Percentiles rank a stretch among this genome's conserved stretches.
These are phyloP conservation scores for Cancer borealis DNA, from an alignment of 2,888 invertebrate genomes.

Conservation along the genomic window DNA sequence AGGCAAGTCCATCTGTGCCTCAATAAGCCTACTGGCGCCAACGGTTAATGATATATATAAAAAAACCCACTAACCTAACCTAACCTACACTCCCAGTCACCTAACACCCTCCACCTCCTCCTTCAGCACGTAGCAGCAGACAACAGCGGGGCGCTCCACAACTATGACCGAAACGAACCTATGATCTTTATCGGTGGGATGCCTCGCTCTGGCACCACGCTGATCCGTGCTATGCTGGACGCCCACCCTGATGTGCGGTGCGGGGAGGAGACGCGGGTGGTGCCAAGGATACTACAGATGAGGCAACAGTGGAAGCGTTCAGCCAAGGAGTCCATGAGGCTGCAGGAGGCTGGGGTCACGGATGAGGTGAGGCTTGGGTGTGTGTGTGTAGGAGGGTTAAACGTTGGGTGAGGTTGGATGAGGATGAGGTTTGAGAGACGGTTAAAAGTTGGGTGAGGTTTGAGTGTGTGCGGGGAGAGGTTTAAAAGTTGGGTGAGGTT, in stretches of 20 bases:
- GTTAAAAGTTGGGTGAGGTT: background rate
- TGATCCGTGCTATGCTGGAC: slow-evolving; percentile 98
- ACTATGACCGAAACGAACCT: slow-evolving; percentile 92
- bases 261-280: slow-evolving; percentile 97
- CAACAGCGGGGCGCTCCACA: slow-evolving; percentile 51
- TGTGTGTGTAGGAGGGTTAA: background rate
- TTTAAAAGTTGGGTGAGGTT: background rate
- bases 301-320: slow-evolving; percentile 97
- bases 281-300: slow-evolving; percentile 95
- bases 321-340: slow-evolving; percentile 92
- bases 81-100: background rate
- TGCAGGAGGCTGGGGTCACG: slow-evolving; percentile 96
- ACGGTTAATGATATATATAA: too few relatives aligned
- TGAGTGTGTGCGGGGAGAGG: background rate
- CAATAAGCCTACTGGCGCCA: too few relatives aligned
- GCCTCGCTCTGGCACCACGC: slow-evolving; percentile 97
- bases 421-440: background rate
- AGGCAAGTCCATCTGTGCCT: too few relatives aligned
- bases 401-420: background rate
- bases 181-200: slow-evolving; percentile 98
- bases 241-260: slow-evolving; percentile 98
- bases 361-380: slow-evolving; percentile 83
- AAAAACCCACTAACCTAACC: too few relatives aligned
- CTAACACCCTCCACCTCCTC: background rate
- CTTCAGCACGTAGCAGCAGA: slow-evolving; percentile 39